Evolutionary conservation across 2,888 invertebrate genomes (phyloP), one percentile per base, ranked within the genome.

Genomic region (Abrostola tripartita): DNA sequence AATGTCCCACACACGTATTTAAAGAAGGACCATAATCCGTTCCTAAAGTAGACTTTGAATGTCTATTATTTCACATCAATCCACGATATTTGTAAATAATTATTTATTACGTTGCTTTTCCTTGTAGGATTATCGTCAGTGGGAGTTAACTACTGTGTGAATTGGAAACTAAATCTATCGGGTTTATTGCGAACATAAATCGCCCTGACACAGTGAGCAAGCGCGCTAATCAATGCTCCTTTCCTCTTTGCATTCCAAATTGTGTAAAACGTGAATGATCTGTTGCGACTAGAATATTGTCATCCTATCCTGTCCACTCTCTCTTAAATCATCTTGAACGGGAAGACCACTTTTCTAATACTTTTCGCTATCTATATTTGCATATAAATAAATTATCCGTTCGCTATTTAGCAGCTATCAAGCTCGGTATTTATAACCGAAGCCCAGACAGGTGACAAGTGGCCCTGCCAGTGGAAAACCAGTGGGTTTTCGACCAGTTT

Each of bases 381-480:
- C 74, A 76, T 71, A 62, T 71, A 71, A 71, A 77, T 76, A 77
- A 76, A 68, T 63, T 42, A 53, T 68, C 56, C 49, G 62, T 61
- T 51, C 41, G 44, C 52, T 37, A 37, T 54, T 36, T 38, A 65
- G n/a, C 50, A 66, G 47, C 65, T 63, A 68, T 68, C 54, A 10
- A 55, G 14, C n/a, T 10, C 4, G 54, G 62, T 62, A 74, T 77
- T 77, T 75, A 77, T 67, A 54, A 52, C 49, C 42, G 7, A 50
- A 14, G 37, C 50, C 11, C n/a, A 50, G 67, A 65, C 75, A 65
- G 51, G 37, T 69, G 78, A 77, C 75, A 69, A 61, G 75, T 51
- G 38, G 75, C 58, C 65, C 59, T 60, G 67, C 55, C 41, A 50
- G 56, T 44, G 53, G 72, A 69, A 64, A 67, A 68, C 65, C 40